Evolutionary conservation across 2,888 invertebrate genomes (phyloP).

Genomic region (Drosophila paramelanica): DNA sequence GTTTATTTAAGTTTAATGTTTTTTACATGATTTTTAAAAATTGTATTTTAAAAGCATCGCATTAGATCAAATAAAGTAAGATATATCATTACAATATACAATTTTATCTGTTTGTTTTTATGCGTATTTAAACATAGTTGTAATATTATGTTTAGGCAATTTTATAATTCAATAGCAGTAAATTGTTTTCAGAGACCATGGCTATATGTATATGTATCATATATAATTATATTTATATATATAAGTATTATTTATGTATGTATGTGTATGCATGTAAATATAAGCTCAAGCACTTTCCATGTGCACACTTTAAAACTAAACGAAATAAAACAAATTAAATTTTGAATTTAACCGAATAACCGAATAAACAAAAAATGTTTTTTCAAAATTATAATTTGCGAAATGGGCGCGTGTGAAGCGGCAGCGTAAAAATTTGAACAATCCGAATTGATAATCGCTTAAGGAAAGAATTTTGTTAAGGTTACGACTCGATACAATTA

Average conservation of each 20-base stretch:
- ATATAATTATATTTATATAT: constrained; percentile 55
- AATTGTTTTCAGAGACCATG: constrained; percentile 80
- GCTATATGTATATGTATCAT: constrained; percentile 72
- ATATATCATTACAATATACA: constrained; percentile 77
- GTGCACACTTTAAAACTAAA: constrained; percentile 44
- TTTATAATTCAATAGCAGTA: constrained; percentile 79
- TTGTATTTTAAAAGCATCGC: constrained; percentile 83
- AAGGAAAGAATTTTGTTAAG: constrained; percentile 63
- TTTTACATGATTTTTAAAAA: constrained; percentile 77
- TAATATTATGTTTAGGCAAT: constrained; percentile 78
- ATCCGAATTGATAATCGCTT: constrained; percentile 53
- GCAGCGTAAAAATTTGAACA: constrained; percentile 63
- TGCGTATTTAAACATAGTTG: constrained; percentile 71
- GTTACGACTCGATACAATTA: constrained; percentile 28
- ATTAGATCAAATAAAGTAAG: constrained; percentile 77
- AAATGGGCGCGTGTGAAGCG: constrained; percentile 45
- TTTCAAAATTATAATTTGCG: constrained; percentile 22
- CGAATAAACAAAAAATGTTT: constrained; percentile 15
- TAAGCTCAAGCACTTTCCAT: constrained; percentile 53
- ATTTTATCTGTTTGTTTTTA: constrained; percentile 61
- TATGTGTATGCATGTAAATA: constrained; percentile 49
- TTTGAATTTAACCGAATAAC: constrained; percentile 38
- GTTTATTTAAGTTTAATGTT: constrained; percentile 75
- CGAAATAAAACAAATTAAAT: constrained; percentile 28
- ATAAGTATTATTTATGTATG: constrained; percentile 46